A percentile compares a stretch with the other conserved stretches of the same genome.
Conservation (phyloP, 2,888 invertebrate genomes). For the Anoplius nigerrimus region DNA sequence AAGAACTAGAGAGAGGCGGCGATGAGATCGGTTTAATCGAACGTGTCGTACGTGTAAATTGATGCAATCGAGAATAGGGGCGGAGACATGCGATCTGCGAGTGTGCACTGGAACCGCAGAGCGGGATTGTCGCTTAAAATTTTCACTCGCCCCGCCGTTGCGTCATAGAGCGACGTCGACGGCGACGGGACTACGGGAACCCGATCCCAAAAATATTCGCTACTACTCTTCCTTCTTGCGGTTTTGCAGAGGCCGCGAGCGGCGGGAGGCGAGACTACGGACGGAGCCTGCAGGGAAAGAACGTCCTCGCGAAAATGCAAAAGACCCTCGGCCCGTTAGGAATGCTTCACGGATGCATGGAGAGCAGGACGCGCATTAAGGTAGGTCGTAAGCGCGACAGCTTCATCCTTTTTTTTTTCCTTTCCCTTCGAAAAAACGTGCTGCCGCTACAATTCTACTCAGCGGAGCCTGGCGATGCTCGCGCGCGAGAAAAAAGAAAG, state of each 20-base stretch:
- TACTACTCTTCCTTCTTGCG: slow-evolving; percentile 3
- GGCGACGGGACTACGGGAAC: neutral
- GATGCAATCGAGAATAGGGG: too few relatives aligned
- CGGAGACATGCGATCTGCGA: too few relatives aligned
- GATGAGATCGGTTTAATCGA: too few relatives aligned
- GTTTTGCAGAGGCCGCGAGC: slow-evolving; percentile 56
- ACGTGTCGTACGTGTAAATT: too few relatives aligned
- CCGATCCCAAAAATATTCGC: neutral
- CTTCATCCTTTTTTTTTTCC: neutral
- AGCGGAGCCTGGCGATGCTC: too few relatives aligned
- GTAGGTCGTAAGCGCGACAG: slow-evolving; percentile 71
- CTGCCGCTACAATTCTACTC: too few relatives aligned
- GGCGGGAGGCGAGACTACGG: slow-evolving; percentile 38
- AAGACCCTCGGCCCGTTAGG: slow-evolving; percentile 79
- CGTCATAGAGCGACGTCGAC: neutral
- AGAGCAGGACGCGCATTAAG: slow-evolving; percentile 80
- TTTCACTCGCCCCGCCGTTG: neutral
- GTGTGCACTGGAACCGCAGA: neutral
- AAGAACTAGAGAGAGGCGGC: too few relatives aligned
- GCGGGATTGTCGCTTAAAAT: slow-evolving; percentile 3
- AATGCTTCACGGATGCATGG: slow-evolving; percentile 80
- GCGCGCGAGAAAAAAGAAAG: too few relatives aligned
- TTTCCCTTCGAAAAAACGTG: too few relatives aligned
- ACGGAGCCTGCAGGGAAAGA: slow-evolving; percentile 67
- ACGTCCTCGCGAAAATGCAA: slow-evolving; percentile 78